Percentiles rank a stretch among this genome's conserved stretches.
These are phyloP conservation scores for Ptychadena robeensis DNA, from an alignment of 2,797 vertebrate species.

Conservation along the genomic window DNA sequence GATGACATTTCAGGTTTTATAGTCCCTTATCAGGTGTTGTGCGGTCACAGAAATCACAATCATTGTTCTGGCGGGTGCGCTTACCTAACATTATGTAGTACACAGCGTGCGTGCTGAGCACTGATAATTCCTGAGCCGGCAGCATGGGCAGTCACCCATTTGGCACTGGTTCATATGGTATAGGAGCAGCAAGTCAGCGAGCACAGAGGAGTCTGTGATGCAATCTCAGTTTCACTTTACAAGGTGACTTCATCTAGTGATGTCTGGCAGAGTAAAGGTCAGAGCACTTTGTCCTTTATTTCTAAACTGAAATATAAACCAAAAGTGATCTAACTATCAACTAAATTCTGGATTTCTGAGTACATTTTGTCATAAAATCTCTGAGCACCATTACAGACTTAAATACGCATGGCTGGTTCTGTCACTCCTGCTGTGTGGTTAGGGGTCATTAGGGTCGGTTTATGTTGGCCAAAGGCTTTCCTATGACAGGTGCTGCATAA, in stretches of 20 bases:
- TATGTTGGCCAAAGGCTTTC: too few species aligned
- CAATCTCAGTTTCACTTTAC: conserved; percentile 18
- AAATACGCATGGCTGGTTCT: too few species aligned
- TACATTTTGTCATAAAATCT: too few species aligned
- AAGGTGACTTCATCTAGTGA: neutral
- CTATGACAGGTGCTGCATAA: too few species aligned
- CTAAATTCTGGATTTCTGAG: too few species aligned
- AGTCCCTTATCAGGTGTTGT: too few species aligned
- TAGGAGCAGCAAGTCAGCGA: neutral
- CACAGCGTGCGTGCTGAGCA: too few species aligned
- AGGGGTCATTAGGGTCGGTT: too few species aligned
- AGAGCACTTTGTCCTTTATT: neutral
- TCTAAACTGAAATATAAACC: neutral
- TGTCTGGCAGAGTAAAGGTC: neutral
- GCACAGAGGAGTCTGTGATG: neutral
- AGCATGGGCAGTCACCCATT: neutral
- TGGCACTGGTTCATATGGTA: neutral
- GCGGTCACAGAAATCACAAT: neutral
- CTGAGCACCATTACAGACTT: too few species aligned
- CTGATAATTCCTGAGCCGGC: too few species aligned
- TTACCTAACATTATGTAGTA: neutral
- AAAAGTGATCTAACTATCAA: too few species aligned
- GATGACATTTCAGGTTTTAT: neutral
- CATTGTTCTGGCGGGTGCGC: neutral
- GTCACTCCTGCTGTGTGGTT: too few species aligned